Percentiles rank a stretch among this genome's conserved stretches.
Evolutionary conservation across 2,797 vertebrate genomes (phyloP).

Genomic region (Phalloptychus januarius): DNA sequence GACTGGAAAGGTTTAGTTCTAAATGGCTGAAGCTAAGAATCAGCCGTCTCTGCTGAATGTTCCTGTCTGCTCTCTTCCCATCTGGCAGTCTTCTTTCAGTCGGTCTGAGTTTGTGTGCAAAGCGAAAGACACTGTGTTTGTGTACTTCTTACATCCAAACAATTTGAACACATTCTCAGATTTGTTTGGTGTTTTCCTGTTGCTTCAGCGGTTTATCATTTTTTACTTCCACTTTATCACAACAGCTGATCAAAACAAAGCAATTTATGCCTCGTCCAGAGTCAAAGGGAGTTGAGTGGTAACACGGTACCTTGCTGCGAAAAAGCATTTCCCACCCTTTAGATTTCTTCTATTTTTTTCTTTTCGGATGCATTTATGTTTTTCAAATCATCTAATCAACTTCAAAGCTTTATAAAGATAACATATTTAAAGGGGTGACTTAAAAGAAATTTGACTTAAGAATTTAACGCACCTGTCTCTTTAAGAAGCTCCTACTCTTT

Average conservation of each 20-base stretch:
- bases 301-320: not conserved
- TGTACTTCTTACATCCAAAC: not conserved
- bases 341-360: not conserved
- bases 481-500: no score
- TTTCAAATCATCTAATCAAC: not conserved
- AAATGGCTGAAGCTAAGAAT: conserved; percentile 8
- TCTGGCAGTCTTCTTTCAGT: not conserved
- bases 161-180: not conserved
- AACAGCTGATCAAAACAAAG: conserved; percentile 5
- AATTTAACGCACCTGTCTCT: no score
- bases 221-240: not conserved
- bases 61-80: conserved; percentile 10
- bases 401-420: not conserved
- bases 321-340: not conserved
- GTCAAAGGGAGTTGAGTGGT: not conserved
- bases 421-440: not conserved
- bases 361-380: not conserved
- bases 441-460: no score
- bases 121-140: not conserved
- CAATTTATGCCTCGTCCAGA: not conserved
- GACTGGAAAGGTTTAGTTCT: conserved; percentile 38
- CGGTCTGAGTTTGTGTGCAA: not conserved
- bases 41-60: conserved; percentile 4
- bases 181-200: not conserved
- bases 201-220: not conserved